Percentiles rank a stretch among this genome's conserved stretches.
Evolutionary conservation across 2,888 invertebrate species (phyloP).

Genomic region (Drosophila vallismaia): DNA sequence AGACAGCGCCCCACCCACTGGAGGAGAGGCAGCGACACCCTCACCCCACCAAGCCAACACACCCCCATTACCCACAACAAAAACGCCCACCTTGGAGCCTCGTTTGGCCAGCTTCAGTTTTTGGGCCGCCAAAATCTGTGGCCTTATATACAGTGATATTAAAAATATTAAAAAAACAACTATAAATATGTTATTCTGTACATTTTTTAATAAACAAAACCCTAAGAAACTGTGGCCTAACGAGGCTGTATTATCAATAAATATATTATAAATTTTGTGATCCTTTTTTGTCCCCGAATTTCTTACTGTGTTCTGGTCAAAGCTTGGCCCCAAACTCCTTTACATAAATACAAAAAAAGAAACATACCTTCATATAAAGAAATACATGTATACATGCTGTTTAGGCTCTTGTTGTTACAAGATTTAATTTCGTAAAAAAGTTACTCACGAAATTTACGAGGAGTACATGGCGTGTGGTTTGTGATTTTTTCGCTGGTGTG

Average conservation of each 20-base stretch:
- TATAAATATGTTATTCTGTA: background rate
- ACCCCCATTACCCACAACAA: conserved; percentile 12
- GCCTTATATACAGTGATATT: conserved; percentile 29
- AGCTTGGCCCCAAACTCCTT: conserved; percentile 25
- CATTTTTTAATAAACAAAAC: background rate
- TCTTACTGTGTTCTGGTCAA: conserved; percentile 13
- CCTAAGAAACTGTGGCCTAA: background rate
- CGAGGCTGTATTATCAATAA: too few relatives aligned
- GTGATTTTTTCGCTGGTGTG: conserved; percentile 58
- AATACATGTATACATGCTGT: conserved; percentile 31
- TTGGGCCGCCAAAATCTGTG: conserved; percentile 33
- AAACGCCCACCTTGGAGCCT: conserved; percentile 37
- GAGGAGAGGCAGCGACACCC: conserved; percentile 34
- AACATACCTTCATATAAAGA: conserved; percentile 29
- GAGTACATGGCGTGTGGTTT: conserved; percentile 78
- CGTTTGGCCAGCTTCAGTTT: conserved; percentile 43
- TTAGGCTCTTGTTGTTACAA: conserved; percentile 66
- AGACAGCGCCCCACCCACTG: conserved; percentile 59
- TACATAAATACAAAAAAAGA: conserved; percentile 24
- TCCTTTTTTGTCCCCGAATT: background rate
- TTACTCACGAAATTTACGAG: conserved; percentile 78
- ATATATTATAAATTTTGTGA: too few relatives aligned
- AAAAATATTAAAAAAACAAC: background rate
- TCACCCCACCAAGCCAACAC: conserved; percentile 39
- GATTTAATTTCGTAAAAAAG: conserved; percentile 81